Evolutionary conservation across 1,140 invertebrate genomes (phyloP), one percentile per base, ranked within the genome.

Genomic region (Anadara kagoshimensis): DNA sequence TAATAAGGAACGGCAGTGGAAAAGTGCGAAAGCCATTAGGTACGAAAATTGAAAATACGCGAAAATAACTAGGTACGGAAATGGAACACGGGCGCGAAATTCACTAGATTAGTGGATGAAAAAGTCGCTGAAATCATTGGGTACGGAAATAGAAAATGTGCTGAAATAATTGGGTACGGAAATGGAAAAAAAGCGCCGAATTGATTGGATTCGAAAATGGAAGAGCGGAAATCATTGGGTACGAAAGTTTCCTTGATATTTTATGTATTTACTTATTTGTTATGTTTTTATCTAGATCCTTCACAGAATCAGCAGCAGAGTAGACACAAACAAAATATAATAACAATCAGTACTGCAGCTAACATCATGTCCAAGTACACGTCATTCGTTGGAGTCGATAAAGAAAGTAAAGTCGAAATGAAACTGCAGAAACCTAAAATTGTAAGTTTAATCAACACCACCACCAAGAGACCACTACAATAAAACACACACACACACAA

Each of bases 361-460:
- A 72, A 78, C 47, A 54, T 78, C n/a, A 44, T 73, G 16, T 73
- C 70, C 20, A 73, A 69, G 41, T 70, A 70, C 41, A 73, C 75
- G 61, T 41, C 75, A 22, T 78, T 78, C 57, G 75, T 78, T 47
- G 71, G 66, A 14, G 68, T 78, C 4, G 70, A 78, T 58, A 70
- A 63, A 56, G 45, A 61, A 12, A 61, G 56, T 14, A 70, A 70
- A 44, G 58, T 70, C 2, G 20, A 43, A 24, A 10, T 63, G 8
- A 43, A n/a, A 3, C 61, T 36, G 2, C 2, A 36, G 7, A 36
- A 36, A 7, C 29, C 29, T 36, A 36, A 36, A 36, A 36, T 36
- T 36, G 29, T 36, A 36, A 36, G 29, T 3, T 36, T 36, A 36
- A 36, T 3, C 29, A 36, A 36, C n/a, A n/a, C n/a, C n/a, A n/a